Base-by-base conservation (phyloP, 2,113 vertebrate species). In the Syngnathus floridae region DNA sequence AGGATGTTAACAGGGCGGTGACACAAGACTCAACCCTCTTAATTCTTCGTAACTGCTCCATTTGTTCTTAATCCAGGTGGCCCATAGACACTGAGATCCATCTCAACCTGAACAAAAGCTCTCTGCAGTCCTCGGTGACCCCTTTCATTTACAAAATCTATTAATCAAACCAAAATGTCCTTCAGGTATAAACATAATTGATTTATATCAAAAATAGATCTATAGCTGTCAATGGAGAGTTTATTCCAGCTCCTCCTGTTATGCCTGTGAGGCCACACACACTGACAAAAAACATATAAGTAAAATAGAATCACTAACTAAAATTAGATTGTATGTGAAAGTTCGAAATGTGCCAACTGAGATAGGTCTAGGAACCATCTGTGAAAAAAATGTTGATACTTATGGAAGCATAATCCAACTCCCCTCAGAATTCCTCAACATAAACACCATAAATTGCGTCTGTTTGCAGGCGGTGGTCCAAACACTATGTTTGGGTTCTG, bases 381-480 rank as follows among this genome's bases (percentile, higher is more conserved):
- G 41, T 46, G 13, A 72, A 61, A 80, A 76, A 59, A 72, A 62
- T 59, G 51, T 70, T 74, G 71, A 85, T 79, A 70, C 65, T 82
- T 80, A 88, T 86, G 81, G 72, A 78, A 71, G 78, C 72, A 81
- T 76, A 80, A 82, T 73, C 82, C 84, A 79, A 74, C 70, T 84
- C 70, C 60, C 70, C 62, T 77, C 73, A 65, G 76, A 84, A 85
- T 85, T 74, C 66, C 69, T 64, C 61, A 22, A 74, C 59, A 70
- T 90, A 91, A 92, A 91, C 91, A 89, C 76, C 19, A 88, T 90
- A 51, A 88, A 88, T 88, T 77, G 38, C 58, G 60, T 74, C 62
- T 43, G 62, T 69, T 67, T 74, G 65, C 19, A 67, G 82, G 84
- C 72, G 2, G 4, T 3, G 66, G 36, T 83, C 86, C 86, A 90